Percentiles rank a stretch among this genome's conserved stretches.
Conservation (phyloP, 2,113 vertebrate species). For the Grammomys dolichurus region DNA sequence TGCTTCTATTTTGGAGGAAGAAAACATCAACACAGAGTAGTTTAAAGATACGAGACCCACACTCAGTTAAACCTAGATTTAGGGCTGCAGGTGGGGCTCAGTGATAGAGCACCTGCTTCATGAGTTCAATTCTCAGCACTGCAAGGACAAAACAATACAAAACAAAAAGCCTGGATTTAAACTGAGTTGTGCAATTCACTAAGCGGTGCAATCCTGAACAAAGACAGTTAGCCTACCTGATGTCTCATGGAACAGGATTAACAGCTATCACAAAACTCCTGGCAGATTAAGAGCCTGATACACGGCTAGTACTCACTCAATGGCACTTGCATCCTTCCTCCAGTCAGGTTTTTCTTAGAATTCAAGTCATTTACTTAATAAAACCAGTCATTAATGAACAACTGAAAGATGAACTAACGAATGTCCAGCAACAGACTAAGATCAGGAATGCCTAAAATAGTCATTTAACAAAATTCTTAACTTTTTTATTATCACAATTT, state of each 20-base stretch:
- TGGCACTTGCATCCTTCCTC: constrained; percentile 54
- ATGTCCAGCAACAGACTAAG: constrained; percentile 75
- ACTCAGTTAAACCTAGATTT: constrained; percentile 52
- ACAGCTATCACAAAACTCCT: constrained; percentile 68
- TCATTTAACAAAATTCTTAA: constrained; percentile 65
- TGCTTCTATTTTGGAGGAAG: constrained; percentile 70
- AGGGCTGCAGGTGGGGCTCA: not conserved
- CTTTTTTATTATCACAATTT: constrained; percentile 59
- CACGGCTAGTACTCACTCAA: constrained; percentile 51
- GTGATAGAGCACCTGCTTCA: not conserved
- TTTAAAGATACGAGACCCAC: constrained; percentile 64
- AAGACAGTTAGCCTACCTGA: constrained; percentile 3
- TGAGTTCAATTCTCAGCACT: not conserved
- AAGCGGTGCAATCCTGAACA: constrained; percentile 38
- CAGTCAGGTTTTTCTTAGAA: constrained; percentile 77
- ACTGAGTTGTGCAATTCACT: constrained; percentile 36
- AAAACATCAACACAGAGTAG: constrained; percentile 55
- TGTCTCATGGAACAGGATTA: constrained; percentile 2
- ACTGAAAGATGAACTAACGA: constrained; percentile 74
- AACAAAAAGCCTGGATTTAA: constrained; percentile 41
- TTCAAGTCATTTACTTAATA: constrained; percentile 80
- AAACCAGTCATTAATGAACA: constrained; percentile 81
- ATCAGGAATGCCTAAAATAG: constrained; percentile 74
- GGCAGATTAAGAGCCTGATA: constrained; percentile 49
- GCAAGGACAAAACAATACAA: not conserved